These are phyloP conservation scores for Diabrotica balteata DNA, from an alignment of 2,888 invertebrate species.

Conservation along the genomic window DNA sequence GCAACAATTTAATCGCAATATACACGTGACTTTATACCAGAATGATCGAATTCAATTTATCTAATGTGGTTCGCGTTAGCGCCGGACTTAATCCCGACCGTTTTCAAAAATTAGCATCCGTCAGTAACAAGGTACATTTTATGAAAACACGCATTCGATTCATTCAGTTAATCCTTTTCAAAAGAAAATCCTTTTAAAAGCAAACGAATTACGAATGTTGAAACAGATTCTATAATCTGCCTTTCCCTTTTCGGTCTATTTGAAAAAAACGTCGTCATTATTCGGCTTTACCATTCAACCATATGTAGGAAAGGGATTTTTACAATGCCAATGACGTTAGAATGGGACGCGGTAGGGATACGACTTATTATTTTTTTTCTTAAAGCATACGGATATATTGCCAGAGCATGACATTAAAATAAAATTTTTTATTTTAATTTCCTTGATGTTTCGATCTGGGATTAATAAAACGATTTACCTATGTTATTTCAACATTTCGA, in stretches of 20 bases:
- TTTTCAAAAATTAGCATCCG: background rate
- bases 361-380: too few relatives aligned
- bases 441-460: too few relatives aligned
- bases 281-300: slow-evolving; percentile 15
- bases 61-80: background rate
- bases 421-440: too few relatives aligned
- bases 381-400: too few relatives aligned
- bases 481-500: too few relatives aligned
- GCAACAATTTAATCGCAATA: too few relatives aligned
- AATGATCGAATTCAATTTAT: background rate
- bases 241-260: background rate
- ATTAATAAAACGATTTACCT: too few relatives aligned
- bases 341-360: background rate
- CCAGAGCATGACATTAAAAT: too few relatives aligned
- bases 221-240: slow-evolving; percentile 10
- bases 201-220: slow-evolving; percentile 14
- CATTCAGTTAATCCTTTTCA: slow-evolving; percentile 9
- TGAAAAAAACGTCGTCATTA: slow-evolving; percentile 11
- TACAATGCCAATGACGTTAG: background rate
- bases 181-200: slow-evolving; percentile 8
- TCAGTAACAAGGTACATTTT: background rate
- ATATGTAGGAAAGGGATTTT: background rate
- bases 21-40: too few relatives aligned
- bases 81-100: background rate
- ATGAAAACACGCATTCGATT: slow-evolving; percentile 4